Evolutionary conservation across 2,888 invertebrate species (phyloP), one percentile per base, ranked within the genome.

Genomic region (Mayetiola destructor): DNA sequence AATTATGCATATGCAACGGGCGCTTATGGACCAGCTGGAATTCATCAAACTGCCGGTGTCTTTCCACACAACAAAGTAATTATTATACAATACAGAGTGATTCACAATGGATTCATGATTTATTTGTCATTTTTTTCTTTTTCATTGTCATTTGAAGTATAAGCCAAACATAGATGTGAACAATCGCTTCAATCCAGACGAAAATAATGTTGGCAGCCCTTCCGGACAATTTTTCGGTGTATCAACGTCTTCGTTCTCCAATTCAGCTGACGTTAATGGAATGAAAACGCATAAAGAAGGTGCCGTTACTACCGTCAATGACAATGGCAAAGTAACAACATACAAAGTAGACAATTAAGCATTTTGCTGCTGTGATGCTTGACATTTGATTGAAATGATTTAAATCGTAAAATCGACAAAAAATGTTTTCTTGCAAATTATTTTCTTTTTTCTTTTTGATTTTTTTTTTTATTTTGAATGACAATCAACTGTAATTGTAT

Each of bases 271-370:
- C 62, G 64, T 78, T 29, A 76, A 84, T 65, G 87, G 87, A 3
- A 72, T 80, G 62, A 73, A 74, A 56, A 64, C 68, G 14, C 73
- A 66, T 55, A 73, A 72, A 60, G 78, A 82, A 60, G 74, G 76
- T 52, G 80, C 85, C 0, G 73, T 80, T 42, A 84, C 86, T 9
- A 74, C 78, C 0, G 74, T 86, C 56, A 83, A 87, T 65, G 80
- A 86, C 63, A 85, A 88, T 65, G 88, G 88, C 60, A 81, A 80
- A 66, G 66, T 86, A 40, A 79, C 80, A 57, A 76, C 76, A 53
- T 83, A 83, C 58, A 64, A 65, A 37, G 65, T 66, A 39, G 64
- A 68, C 57, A 48, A 48, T 27, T 48, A 20, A 48, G n/a, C n/a
- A n/a, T n/a, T n/a, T n/a, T n/a, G n/a, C n/a, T n/a, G n/a, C n/a